Evolutionary conservation across 2,888 invertebrate species (phyloP), one percentile per base, ranked within the genome.

Genomic region (Ectropis crepuscularia): DNA sequence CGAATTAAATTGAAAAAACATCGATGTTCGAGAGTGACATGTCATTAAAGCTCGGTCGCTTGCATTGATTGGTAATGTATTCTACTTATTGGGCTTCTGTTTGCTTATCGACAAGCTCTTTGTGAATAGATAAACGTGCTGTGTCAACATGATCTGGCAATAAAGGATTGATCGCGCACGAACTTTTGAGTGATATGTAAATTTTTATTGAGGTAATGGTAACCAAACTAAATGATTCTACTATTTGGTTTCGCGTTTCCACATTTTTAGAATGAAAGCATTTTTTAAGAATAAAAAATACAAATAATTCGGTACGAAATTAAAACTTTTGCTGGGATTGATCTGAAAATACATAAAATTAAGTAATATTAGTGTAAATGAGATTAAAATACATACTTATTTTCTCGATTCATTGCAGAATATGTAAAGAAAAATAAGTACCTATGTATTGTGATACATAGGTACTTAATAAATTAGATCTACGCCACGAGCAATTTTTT

Each of bases 1-100:
- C 85, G 86, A 89, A 88, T 87, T 83, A 87, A 88, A 89, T 88
- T 87, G 86, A 84, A 87, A 87, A 86, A 84, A 80, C 81, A 88
- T 88, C 85, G 86, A 87, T 81, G 81, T 82, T 70, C 69, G 71
- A 63, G 70, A 78, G 78, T 87, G 88, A 85, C 85, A 81, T 80
- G 79, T 80, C 77, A 76, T 80, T 82, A 58, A 78, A 80, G 72
- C 61, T 71, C 67, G 69, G 48, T 61, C 68, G 71, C 79, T 81
- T 76, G 77, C 76, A 82, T 81, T 81, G 81, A 86, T 86, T 85
- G 77, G 68, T 77, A 65, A 73, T 71, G 61, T 58, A 65, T 47
- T 61, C 61, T 53, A 64, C 47, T 63, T 62, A 63, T 59, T 57
- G 49, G 53, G 55, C 57, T 63, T 68, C 47, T 68, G 53, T 68